These are phyloP conservation scores for Indicator indicator DNA, from an alignment of 2,113 vertebrate species.

Conservation along the genomic window DNA sequence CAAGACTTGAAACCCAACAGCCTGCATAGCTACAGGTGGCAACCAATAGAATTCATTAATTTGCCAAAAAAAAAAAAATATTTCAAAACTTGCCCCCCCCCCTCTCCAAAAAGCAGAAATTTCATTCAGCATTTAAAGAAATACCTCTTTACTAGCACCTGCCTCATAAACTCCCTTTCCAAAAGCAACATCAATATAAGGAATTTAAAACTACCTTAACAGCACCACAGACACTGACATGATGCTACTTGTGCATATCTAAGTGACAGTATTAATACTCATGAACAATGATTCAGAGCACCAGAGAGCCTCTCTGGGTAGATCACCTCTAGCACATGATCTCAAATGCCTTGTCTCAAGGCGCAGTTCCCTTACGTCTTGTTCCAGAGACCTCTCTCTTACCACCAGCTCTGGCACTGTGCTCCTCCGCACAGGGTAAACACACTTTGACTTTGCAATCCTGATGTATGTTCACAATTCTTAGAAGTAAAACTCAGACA, in stretches of 20 bases:
- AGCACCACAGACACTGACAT: not conserved
- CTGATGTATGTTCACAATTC: not conserved
- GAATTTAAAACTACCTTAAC: not conserved
- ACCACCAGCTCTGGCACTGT: not conserved
- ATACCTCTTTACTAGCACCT: not conserved
- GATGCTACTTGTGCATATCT: not conserved
- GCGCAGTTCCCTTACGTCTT: fast-evolving
- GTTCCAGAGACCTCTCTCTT: not conserved
- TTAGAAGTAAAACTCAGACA: not conserved
- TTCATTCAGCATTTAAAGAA: not conserved
- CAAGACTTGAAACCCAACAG: conserved; percentile 15
- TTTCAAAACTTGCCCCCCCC: not conserved
- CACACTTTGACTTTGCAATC: not conserved
- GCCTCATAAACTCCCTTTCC: not conserved
- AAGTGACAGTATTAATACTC: not conserved
- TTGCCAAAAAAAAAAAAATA: not conserved
- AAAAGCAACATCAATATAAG: not conserved
- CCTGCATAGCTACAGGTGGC: not conserved
- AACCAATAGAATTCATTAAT: not conserved
- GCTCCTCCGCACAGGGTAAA: not conserved
- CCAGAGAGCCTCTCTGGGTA: not conserved
- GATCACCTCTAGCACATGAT: not conserved
- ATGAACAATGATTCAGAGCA: not conserved
- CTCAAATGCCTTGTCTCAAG: not conserved
- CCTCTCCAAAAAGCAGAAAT: not conserved